phyloP scores from a whole-genome alignment of 1,140 invertebrate species.

The Papilio polytes region DNA sequence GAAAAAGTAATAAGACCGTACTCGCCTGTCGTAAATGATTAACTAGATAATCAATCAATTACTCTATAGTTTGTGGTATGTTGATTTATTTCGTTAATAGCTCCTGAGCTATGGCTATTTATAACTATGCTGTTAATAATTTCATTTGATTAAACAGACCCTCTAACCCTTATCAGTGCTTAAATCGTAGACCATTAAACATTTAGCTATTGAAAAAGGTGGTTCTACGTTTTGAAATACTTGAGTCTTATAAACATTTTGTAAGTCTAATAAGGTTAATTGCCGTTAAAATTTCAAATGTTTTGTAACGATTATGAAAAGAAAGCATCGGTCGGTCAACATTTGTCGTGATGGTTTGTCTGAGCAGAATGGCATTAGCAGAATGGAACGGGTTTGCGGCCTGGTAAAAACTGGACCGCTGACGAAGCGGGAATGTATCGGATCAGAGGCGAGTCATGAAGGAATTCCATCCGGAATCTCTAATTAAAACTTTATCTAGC shows the following conservation, averaged over 20 bases:
- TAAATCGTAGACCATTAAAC: no score
- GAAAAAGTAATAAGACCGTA: constrained; percentile 27
- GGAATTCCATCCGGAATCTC: constrained; percentile 77
- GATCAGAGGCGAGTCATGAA: constrained; percentile 62
- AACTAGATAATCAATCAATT: constrained; percentile 36
- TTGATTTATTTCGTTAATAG: constrained; percentile 22
- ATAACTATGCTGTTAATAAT: constrained; percentile 23
- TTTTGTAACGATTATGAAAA: constrained; percentile 46
- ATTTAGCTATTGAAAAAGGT: no score
- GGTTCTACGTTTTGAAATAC: no score
- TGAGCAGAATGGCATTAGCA: constrained; percentile 48
- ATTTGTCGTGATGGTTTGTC: constrained; percentile 25
- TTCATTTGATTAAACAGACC: not conserved
- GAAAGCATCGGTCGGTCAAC: constrained; percentile 53
- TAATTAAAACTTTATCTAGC: constrained; percentile 82
- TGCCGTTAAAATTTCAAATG: not conserved
- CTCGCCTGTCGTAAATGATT: constrained; percentile 35
- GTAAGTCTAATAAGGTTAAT: not conserved
- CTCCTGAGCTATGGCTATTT: not conserved
- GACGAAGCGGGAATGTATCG: constrained; percentile 75
- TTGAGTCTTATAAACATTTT: not conserved
- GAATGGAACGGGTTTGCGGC: constrained; percentile 67
- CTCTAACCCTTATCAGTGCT: not conserved
- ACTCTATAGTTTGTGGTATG: constrained; percentile 14
- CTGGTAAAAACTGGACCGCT: constrained; percentile 72